A percentile compares a stretch with the other conserved stretches of the same genome.
Evolutionary conservation across 2,113 vertebrate genomes (phyloP).

Genomic region (Hippoglossus stenolepis): DNA sequence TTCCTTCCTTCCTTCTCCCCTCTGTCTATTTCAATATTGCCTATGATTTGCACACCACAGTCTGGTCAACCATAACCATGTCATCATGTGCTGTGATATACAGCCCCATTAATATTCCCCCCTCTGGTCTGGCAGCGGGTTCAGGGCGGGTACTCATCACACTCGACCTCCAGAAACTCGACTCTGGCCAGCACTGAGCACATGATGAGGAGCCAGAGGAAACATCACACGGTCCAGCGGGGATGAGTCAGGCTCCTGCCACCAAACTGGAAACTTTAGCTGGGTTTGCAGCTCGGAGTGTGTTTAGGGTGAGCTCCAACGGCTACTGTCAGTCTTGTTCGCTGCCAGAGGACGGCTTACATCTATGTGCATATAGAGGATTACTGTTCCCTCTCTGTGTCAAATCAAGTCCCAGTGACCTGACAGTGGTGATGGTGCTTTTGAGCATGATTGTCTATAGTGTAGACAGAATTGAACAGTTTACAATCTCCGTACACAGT

Average conservation of each 20-base stretch:
- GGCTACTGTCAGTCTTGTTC: conserved; percentile 7
- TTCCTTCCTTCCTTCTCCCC: background rate
- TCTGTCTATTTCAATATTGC: conserved; percentile 28
- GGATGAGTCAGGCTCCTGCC: conserved; percentile 17
- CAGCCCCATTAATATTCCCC: conserved; percentile 43
- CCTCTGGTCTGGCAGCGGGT: conserved; percentile 42
- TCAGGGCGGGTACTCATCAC: conserved; percentile 28
- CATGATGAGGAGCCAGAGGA: conserved; percentile 49
- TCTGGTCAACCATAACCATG: conserved; percentile 43
- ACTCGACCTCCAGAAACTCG: conserved; percentile 21
- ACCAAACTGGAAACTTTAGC: conserved; percentile 40
- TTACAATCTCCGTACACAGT: no score
- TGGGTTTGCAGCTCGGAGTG: conserved; percentile 13
- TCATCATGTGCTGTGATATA: conserved; percentile 56
- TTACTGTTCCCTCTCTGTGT: background rate
- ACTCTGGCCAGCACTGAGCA: conserved; percentile 36
- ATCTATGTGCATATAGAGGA: background rate
- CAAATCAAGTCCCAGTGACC: background rate
- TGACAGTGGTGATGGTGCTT: background rate
- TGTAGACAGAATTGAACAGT: no score
- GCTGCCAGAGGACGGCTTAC: background rate
- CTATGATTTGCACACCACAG: conserved; percentile 51
- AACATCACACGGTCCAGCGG: conserved; percentile 48
- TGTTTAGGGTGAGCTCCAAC: conserved; percentile 25
- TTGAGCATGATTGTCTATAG: no score